Evolutionary conservation across 2,113 vertebrate species (phyloP).

Genomic region (Leuciscus idus): DNA sequence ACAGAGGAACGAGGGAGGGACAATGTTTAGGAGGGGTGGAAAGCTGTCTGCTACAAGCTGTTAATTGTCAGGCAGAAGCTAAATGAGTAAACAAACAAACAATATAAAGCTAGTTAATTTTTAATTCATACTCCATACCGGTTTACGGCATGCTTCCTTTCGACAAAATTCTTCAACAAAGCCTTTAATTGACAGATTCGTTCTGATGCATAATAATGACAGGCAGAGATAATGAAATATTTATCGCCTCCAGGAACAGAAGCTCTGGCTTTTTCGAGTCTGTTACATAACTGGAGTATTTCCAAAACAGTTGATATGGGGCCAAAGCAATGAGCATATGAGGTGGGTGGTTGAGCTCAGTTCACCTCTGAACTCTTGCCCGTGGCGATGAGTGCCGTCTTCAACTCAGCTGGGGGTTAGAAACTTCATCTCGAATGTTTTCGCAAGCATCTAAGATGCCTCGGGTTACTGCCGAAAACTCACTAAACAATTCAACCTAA

Average conservation of each 20-base stretch:
- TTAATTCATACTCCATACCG: slow-evolving; percentile 37
- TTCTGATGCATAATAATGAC: slow-evolving; percentile 41
- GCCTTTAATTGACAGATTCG: slow-evolving; percentile 40
- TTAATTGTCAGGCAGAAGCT: slow-evolving; percentile 57
- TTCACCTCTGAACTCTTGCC: slow-evolving; percentile 33
- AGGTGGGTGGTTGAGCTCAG: slow-evolving; percentile 13
- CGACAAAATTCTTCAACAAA: slow-evolving; percentile 44
- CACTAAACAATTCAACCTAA: slow-evolving; percentile 60
- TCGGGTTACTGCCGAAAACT: slow-evolving; percentile 43
- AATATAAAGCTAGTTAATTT: slow-evolving; percentile 39
- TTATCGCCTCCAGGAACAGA: slow-evolving; percentile 27
- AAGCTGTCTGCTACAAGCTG: slow-evolving; percentile 40
- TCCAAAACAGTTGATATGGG: slow-evolving; percentile 26
- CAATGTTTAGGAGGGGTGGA: neutral
- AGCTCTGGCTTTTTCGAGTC: neutral
- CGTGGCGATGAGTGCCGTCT: neutral
- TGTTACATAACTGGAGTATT: slow-evolving; percentile 37
- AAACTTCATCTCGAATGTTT: neutral
- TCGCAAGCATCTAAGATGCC: slow-evolving; percentile 8
- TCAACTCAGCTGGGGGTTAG: neutral
- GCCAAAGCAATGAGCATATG: neutral
- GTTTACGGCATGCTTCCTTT: slow-evolving; percentile 15
- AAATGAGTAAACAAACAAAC: slow-evolving; percentile 35
- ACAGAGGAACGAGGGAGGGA: slow-evolving; percentile 29
- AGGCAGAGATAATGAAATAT: slow-evolving; percentile 40